Conservation (phyloP, 1,140 invertebrate species). For the Armadillidium nasatum region DNA sequence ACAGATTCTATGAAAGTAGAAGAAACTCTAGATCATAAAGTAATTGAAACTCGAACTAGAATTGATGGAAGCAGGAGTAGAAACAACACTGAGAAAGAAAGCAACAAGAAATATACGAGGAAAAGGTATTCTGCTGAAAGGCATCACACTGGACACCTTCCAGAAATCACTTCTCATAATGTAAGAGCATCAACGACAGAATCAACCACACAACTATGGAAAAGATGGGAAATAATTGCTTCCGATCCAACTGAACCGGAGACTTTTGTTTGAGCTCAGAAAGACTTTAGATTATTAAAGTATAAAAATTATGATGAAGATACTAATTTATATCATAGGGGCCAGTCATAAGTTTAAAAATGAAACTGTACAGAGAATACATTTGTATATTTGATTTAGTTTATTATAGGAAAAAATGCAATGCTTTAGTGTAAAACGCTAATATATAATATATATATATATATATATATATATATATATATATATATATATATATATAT, state of each 20-base stretch:
- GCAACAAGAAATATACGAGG: slow-evolving; percentile 59
- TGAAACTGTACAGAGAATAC: no score
- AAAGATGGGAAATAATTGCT: slow-evolving; percentile 71
- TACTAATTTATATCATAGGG: neutral
- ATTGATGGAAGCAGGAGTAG: neutral
- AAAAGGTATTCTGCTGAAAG: slow-evolving; percentile 60
- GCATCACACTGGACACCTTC: slow-evolving; percentile 60
- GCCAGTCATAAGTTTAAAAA: slow-evolving; percentile 9
- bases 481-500: no score
- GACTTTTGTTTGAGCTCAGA: slow-evolving; percentile 40
- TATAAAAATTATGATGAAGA: neutral
- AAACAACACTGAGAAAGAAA: slow-evolving; percentile 56
- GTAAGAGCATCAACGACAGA: slow-evolving; percentile 47
- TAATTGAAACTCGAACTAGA: slow-evolving; percentile 62
- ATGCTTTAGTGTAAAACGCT: no score
- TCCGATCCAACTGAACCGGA: slow-evolving; percentile 57
- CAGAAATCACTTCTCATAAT: slow-evolving; percentile 47
- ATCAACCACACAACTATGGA: slow-evolving; percentile 60
- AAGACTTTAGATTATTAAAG: no score
- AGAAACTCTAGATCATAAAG: slow-evolving; percentile 54
- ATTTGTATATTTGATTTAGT: no score
- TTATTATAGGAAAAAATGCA: no score
- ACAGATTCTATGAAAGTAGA: slow-evolving; percentile 43
- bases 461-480: no score
- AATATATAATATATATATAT: no score